Base-by-base conservation (phyloP, 2,113 vertebrate genomes). In the Triplophysa dalaica region DNA sequence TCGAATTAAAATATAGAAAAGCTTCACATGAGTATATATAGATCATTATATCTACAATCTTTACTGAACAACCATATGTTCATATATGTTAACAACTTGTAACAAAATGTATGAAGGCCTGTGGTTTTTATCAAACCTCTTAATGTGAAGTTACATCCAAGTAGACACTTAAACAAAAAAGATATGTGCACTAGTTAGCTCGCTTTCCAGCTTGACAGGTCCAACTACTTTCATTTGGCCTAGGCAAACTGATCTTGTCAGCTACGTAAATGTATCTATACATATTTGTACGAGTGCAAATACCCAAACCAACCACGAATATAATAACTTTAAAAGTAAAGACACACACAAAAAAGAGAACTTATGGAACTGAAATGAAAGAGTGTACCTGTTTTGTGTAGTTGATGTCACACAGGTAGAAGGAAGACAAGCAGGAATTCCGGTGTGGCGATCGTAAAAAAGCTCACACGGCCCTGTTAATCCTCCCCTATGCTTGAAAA, bases 301-400 rank as follows among this genome's bases (percentile, higher is more conserved):
- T 72, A 24, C 29, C 13, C 56, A 72, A 26, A 52, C 12, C 48
- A 58, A 68, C 13, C 21, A 56, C 12, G 2, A 54, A 41, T 22
- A 3, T 29, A 22, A 24, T 16, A 50, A 76, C 22, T 52, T 21
- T 8, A 63, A 45, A 56, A 0, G 12, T 14, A 26, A 8, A 16
- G 21, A 69, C 7, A 75, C 29, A 48, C 24, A 24, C 17, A 72
- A 24, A 64, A 72, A 24, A 64, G 22, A 22, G 8, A 22, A 75
- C 33, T 11, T 41, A 29, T 29, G 29, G 21, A 60, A 21, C 3
- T 10, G 11, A 50, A 58, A 67, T 10, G 1, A 16, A 21, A 0
- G 9, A 5, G 22, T 24, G 21, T 85, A 85, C 84, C 84, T 81
- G 69, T 64, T 41, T 52, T 3, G 21, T 38, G 52, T 3, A 56